Percentiles rank a stretch among this genome's conserved stretches.
These are phyloP conservation scores for Chloroclystis v-ata DNA, from an alignment of 2,888 invertebrate species.

Conservation along the genomic window DNA sequence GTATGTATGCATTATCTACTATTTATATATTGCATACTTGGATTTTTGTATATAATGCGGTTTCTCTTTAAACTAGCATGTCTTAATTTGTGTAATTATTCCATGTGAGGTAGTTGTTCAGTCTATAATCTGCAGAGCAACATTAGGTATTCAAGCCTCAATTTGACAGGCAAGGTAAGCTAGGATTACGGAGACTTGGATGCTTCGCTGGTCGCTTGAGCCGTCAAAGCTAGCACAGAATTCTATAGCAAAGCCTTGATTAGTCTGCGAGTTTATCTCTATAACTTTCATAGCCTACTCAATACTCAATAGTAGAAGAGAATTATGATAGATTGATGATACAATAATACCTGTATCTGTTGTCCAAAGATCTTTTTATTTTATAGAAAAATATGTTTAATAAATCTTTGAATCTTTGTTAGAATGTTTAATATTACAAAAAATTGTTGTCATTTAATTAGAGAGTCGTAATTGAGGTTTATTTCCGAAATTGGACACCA, in stretches of 20 bases:
- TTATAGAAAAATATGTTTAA: too few species aligned
- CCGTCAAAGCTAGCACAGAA: slow-evolving; percentile 13
- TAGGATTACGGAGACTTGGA: slow-evolving; percentile 13
- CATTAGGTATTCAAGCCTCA: slow-evolving; percentile 10
- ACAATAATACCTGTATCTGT: too few species aligned
- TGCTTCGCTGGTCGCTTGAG: slow-evolving; percentile 10
- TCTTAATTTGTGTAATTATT: slow-evolving; percentile 4
- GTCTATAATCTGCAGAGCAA: slow-evolving; percentile 9
- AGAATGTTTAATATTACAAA: too few species aligned
- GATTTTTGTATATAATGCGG: too few species aligned
- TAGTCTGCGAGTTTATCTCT: not conserved
- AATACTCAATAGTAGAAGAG: too few species aligned
- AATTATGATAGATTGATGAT: too few species aligned
- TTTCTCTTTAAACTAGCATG: too few species aligned
- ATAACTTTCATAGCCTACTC: not conserved
- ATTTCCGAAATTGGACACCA: slow-evolving; percentile 14
- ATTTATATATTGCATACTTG: too few species aligned
- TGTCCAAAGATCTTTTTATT: too few species aligned
- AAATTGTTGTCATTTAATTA: slow-evolving; percentile 4
- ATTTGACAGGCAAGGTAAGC: slow-evolving; percentile 9
- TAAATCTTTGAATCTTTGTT: too few species aligned
- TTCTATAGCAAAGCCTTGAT: slow-evolving; percentile 7
- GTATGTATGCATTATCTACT: too few species aligned
- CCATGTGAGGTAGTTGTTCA: slow-evolving; percentile 3
- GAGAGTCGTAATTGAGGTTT: slow-evolving; percentile 1